Evolutionary conservation across 2,888 invertebrate genomes (phyloP), one percentile per base, ranked within the genome.

Genomic region (Agrotis clavis): DNA sequence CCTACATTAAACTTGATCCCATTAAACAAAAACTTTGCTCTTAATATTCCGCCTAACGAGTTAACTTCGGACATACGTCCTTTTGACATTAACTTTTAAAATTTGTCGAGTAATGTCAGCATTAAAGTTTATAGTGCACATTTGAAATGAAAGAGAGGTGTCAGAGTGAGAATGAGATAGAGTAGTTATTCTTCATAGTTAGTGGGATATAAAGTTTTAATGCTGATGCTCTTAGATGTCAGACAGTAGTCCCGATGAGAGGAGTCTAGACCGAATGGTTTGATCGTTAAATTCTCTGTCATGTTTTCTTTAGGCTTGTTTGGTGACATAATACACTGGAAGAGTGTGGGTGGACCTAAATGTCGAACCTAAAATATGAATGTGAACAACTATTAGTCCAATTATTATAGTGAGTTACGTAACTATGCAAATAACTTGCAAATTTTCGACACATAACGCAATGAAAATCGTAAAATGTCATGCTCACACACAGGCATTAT

Each of bases 21-120:
- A 92, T 94, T 92, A 92, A 87, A 90, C 90, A 91, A 91, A 92
- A 95, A 94, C 94, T 94, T 95, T 93, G 79, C 92, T 91, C 90
- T 93, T 93, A 92, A 94, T 93, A 93, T 90, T 94, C 89, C 84
- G 90, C 87, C 86, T 93, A 94, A 95, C 90, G 94, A 93, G 92
- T 86, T 90, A 94, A 94, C 93, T 95, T 93, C 80, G 84, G 67
- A 82, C 89, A 87, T 88, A 83, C 83, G 87, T 84, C 87, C 89
- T 90, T 89, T 81, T 82, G 90, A 89, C 88, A 90, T 90, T 89
- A 89, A 86, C 84, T 90, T 89, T 90, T 90, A 87, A 87, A 81
- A 86, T 85, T 81, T 72, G 81, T 72, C 77, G 61, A 71, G 60
- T 81, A 77, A 83, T 84, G 83, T 75, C 73, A 70, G 67, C 81